Evolutionary conservation across 2,113 vertebrate genomes (phyloP), one percentile per base, ranked within the genome.

Genomic region (Lynx canadensis): DNA sequence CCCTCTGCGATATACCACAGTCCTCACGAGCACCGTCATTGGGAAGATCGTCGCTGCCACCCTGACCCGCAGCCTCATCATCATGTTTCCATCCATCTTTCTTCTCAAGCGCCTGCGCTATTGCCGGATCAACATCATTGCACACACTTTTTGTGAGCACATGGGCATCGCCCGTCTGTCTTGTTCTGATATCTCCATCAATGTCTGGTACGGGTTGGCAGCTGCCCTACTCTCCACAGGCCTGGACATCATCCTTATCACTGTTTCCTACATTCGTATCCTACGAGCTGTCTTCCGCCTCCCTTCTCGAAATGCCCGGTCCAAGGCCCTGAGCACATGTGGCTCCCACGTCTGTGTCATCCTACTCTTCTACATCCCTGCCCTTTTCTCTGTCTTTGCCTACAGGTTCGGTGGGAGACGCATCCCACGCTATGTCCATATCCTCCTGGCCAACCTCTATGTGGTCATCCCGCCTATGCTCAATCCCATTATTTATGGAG

Each of bases 371-470:
- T 98, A 97, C 5, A 63, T 84, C 4, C 98, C 96, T 3, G 95
- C 96, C 1, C 76, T 98, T 29, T 98, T 98, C 93, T 98, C 97
- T 1, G 96, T 97, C 87, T 98, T 98, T 86, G 89, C 97, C 41
- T 98, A 97, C 19, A 94, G 88, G 4, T 98, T 98, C 93, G 97
- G 98, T 65, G 84, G 60, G 68, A 97, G 93, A 31, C 15, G 0
- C 0, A 29, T 98, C 36, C 98, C 98, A 79, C 85, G 7, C 29
- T 95, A 55, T 4, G 21, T 98, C 38, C 98, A 97, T 15, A 94
- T 98, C 84, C 90, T 98, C 14, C 33, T 98, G 90, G 98, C 97
- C 91, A 98, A 96, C 0, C n/a, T 98, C 95, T 98, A 95, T 0
- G 82, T 98, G 63, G 94, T 98, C 38, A 90, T 98, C 29, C 97